Evolutionary conservation across 1,140 invertebrate genomes (phyloP), one percentile per base, ranked within the genome.

Genomic region (Atta cephalotes): DNA sequence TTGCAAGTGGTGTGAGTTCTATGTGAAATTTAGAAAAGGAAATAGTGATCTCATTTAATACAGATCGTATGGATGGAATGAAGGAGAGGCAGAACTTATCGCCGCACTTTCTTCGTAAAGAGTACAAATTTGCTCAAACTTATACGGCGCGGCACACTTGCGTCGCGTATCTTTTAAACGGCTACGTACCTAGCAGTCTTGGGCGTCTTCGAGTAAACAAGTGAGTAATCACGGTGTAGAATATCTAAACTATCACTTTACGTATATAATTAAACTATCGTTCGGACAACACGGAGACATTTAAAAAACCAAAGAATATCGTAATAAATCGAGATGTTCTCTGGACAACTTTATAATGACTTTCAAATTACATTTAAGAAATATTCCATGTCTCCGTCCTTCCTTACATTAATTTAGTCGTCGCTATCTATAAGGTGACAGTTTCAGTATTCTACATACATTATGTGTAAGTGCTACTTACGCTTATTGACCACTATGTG

Each of bases 81-180:
- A 62, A 49, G 68, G 56, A 62, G 49, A 62, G n/a, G 39, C 39
- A 58, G 51, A 72, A 82, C 35, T 45, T 53, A 62, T 62, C 80
- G 79, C 14, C 53, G 68, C 53, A 70, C 31, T n/a, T 84, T 84
- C 25, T 62, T 84, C 16, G 3, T 62, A 51, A 58, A 45, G 68
- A 74, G 45, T 84, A 90, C 71, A 90, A 90, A 90, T 89, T 66
- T 66, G 87, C 85, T 18, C 35, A 35, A 62, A 84, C 28, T 87
- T 87, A 78, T 51, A 45, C 21, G 53, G 25, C 18, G 60, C 14
- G 58, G 39, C 18, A 21, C 86, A 82, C 62, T 25, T 68, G 31
- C 49, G 62, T 80, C 28, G 39, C 35, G 53, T 60, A 9, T 49
- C 60, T 87, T 74, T 31, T 68, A 51, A 80, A 58, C 12, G 14